These are phyloP conservation scores for Momotus momota DNA, from an alignment of 2,797 vertebrate genomes.

Conservation along the genomic window DNA sequence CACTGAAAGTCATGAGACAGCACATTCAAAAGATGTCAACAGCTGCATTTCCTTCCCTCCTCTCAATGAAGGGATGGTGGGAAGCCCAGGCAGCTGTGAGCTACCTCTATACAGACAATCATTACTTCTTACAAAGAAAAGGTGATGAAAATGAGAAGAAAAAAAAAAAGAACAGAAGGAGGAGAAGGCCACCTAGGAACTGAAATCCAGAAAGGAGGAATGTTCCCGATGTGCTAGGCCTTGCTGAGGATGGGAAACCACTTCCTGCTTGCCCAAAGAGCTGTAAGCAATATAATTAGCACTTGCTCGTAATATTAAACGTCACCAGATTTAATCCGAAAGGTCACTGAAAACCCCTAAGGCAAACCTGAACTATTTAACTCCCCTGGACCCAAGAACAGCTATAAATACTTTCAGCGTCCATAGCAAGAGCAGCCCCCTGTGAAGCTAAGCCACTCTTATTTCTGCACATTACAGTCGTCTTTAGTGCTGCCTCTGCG, in stretches of 20 bases:
- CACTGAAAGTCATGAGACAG: neutral
- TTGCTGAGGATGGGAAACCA: conserved; percentile 12
- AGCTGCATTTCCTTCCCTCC: neutral
- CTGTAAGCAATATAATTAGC: neutral
- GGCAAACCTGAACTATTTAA: neutral
- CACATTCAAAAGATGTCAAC: neutral
- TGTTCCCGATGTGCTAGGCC: neutral
- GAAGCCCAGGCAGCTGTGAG: neutral
- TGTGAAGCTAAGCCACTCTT: neutral
- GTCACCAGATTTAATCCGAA: neutral
- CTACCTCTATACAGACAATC: neutral
- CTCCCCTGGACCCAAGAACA: neutral
- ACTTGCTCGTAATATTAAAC: neutral
- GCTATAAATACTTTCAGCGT: neutral
- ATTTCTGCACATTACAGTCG: neutral
- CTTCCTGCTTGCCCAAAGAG: neutral
- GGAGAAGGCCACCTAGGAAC: neutral
- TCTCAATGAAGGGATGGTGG: neutral
- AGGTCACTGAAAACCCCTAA: neutral
- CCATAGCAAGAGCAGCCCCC: neutral
- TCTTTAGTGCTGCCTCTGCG: neutral
- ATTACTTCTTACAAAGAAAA: neutral
- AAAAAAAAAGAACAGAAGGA: neutral
- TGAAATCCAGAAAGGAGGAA: neutral
- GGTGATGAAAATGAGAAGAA: neutral